Evolutionary conservation across 2,113 vertebrate species (phyloP).

Genomic region (Tapirus terrestris): DNA sequence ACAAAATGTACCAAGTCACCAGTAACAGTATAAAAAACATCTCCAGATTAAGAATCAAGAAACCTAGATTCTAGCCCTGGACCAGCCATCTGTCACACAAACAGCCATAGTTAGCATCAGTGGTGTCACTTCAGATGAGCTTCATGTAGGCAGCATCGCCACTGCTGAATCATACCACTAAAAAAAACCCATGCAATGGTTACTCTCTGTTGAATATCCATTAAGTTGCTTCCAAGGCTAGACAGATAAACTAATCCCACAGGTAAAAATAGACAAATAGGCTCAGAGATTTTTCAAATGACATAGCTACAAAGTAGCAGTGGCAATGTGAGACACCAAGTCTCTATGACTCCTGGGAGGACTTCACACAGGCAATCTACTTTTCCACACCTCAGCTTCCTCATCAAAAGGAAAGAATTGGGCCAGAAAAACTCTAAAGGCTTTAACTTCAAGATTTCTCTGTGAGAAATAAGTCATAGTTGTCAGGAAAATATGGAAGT

Average conservation of each 20-base stretch:
- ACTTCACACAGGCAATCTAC: background rate
- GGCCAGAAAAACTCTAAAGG: background rate
- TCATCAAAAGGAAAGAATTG: background rate
- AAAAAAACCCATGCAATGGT: background rate
- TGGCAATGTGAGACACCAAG: background rate
- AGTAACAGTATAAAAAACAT: background rate
- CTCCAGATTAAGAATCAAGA: background rate
- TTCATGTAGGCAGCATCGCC: background rate
- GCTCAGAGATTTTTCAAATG: background rate
- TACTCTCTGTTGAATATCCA: background rate
- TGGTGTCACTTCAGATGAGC: background rate
- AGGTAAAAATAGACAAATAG: background rate
- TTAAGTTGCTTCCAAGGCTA: background rate
- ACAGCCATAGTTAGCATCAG: background rate
- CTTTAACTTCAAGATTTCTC: background rate
- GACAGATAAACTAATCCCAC: background rate
- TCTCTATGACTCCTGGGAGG: accelerated
- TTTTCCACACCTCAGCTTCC: background rate
- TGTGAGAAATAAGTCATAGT: background rate
- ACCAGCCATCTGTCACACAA: background rate
- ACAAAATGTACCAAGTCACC: background rate
- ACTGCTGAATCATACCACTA: background rate
- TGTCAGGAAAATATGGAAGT: background rate
- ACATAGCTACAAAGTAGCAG: background rate
- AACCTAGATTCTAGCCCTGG: no score